phyloP scores from a whole-genome alignment of 2,888 invertebrate species.

The Liposcelis brunnea region DNA sequence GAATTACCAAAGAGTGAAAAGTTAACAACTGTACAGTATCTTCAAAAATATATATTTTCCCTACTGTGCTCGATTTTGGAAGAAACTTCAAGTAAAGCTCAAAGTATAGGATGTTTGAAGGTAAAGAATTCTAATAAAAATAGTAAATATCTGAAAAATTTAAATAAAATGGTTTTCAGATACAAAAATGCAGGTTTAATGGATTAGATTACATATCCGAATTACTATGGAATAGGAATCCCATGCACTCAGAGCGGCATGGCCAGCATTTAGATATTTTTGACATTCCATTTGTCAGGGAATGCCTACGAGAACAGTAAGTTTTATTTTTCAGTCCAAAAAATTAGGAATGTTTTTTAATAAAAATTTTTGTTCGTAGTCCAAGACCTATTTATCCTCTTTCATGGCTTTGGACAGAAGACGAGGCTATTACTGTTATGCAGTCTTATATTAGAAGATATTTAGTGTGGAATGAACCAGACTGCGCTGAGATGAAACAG shows the following conservation, averaged over 20 bases:
- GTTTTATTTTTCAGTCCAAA: neutral
- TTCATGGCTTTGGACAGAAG: too few relatives aligned
- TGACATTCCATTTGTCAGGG: slow-evolving; percentile 17
- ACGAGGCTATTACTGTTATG: too few relatives aligned
- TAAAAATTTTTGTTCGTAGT: too few relatives aligned
- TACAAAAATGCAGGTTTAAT: slow-evolving; percentile 17
- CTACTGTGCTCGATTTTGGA: slow-evolving; percentile 22
- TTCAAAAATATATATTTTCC: slow-evolving; percentile 31
- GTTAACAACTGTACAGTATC: slow-evolving; percentile 24
- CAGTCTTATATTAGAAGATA: too few relatives aligned
- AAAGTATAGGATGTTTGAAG: slow-evolving; percentile 10
- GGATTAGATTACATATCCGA: slow-evolving; percentile 19
- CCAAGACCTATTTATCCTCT: too few relatives aligned
- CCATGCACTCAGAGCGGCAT: slow-evolving; percentile 15
- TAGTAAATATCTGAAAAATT: neutral
- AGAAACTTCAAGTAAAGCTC: slow-evolving; percentile 12
- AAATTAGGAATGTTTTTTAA: too few relatives aligned
- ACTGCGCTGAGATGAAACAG: too few relatives aligned
- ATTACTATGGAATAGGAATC: slow-evolving; percentile 18
- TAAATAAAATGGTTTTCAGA: slow-evolving; percentile 1
- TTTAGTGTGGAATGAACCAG: too few relatives aligned
- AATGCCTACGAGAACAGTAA: slow-evolving; percentile 17
- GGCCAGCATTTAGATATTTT: slow-evolving; percentile 14
- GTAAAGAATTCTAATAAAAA: neutral
- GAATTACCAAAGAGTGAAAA: too few relatives aligned